Conservation (phyloP, 2,888 invertebrate species). For the Rutpela maculata region DNA sequence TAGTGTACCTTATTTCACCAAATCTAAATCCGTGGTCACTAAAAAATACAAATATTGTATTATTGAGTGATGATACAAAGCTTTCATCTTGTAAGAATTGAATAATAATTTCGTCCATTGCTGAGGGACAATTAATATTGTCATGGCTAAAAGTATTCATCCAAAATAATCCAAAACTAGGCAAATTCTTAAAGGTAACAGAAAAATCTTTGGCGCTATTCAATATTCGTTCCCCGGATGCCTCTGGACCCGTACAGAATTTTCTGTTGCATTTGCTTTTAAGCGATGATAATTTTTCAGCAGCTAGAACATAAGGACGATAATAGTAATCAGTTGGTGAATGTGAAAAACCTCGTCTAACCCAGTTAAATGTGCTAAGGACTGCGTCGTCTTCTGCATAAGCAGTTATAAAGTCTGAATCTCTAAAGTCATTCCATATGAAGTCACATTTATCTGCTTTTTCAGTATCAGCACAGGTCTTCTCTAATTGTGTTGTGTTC, state of each 20-base stretch:
- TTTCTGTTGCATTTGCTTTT: constrained; percentile 75
- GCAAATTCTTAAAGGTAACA: constrained; percentile 71
- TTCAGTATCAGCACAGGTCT: constrained; percentile 74
- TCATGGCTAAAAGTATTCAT: constrained; percentile 87
- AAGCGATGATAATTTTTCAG: constrained; percentile 76
- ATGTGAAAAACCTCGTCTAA: constrained; percentile 82
- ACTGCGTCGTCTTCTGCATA: constrained; percentile 86
- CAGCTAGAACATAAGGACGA: constrained; percentile 83
- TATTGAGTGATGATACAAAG: constrained; percentile 78
- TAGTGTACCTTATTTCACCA: constrained; percentile 82
- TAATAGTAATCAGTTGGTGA: constrained; percentile 90
- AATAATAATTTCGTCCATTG: constrained; percentile 80
- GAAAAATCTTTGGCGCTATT: constrained; percentile 83
- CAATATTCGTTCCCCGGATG: constrained; percentile 81
- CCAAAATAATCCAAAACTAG: constrained; percentile 88
- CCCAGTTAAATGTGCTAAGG: constrained; percentile 86
- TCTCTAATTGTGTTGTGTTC: constrained; percentile 72
- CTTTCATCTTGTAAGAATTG: constrained; percentile 78
- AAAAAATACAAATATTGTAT: constrained; percentile 83
- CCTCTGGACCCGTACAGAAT: constrained; percentile 79
- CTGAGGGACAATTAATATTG: constrained; percentile 81
- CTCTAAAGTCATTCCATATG: constrained; percentile 86
- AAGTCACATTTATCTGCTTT: constrained; percentile 84
- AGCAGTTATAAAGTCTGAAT: constrained; percentile 84
- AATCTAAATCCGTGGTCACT: constrained; percentile 90